Percentiles rank a stretch among this genome's conserved stretches.
phyloP scores from a whole-genome alignment of 2,113 vertebrate species.

The Nyctibius bracteatus region DNA sequence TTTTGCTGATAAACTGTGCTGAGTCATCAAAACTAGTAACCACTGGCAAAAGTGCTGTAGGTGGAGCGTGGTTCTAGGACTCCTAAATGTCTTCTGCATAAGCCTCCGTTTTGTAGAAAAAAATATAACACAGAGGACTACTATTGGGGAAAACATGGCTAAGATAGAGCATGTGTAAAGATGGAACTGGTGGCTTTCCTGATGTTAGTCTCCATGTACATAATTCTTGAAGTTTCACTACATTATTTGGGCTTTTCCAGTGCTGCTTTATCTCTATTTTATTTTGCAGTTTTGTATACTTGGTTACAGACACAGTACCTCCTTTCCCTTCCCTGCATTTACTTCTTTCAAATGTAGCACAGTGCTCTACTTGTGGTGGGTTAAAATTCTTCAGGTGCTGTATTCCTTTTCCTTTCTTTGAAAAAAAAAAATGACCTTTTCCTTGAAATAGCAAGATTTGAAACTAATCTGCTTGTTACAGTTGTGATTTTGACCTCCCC shows the following conservation, averaged over 20 bases:
- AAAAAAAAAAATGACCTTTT: not conserved
- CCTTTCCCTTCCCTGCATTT: not conserved
- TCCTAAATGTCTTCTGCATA: not conserved
- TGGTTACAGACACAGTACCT: not conserved
- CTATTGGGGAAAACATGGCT: not conserved
- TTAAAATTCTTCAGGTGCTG: not conserved
- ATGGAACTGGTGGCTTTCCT: not conserved
- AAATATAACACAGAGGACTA: not conserved
- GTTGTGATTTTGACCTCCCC: conserved; percentile 2
- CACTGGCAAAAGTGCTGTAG: not conserved
- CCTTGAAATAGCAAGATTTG: not conserved
- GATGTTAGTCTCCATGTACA: not conserved
- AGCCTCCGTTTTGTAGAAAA: not conserved
- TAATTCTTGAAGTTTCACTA: not conserved
- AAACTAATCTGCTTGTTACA: conserved; percentile 3
- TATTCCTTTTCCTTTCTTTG: not conserved
- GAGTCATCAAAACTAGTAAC: not conserved
- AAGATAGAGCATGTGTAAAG: not conserved
- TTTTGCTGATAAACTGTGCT: not conserved
- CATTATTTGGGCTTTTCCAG: not conserved
- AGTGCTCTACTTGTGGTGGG: not conserved
- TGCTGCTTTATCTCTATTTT: not conserved
- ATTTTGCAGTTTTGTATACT: not conserved
- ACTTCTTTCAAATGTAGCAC: not conserved
- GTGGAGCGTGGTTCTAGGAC: not conserved